These are phyloP conservation scores for Cataglyphis cursor DNA, from an alignment of 2,888 invertebrate genomes.

Conservation along the genomic window DNA sequence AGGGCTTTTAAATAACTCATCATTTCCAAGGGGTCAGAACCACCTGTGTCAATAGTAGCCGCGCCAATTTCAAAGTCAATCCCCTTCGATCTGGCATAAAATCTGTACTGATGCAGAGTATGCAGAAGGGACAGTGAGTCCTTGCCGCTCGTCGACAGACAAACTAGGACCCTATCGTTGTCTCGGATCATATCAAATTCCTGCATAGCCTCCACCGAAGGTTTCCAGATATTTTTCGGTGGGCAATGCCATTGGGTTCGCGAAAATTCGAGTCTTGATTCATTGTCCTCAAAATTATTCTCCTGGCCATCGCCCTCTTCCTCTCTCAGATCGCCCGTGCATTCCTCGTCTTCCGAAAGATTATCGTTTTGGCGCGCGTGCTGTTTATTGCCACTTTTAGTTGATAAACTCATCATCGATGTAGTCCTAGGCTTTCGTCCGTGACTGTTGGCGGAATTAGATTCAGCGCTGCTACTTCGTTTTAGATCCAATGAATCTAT, in stretches of 20 bases:
- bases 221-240: slow-evolving; percentile 94
- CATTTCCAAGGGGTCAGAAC: slow-evolving; percentile 89
- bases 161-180: slow-evolving; percentile 94
- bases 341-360: slow-evolving; percentile 83
- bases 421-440: slow-evolving; percentile 74
- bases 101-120: slow-evolving; percentile 94
- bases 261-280: slow-evolving; percentile 86
- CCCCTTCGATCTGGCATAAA: slow-evolving; percentile 91
- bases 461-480: slow-evolving; percentile 85
- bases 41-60: slow-evolving; percentile 91
- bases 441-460: slow-evolving; percentile 78
- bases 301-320: slow-evolving; percentile 74
- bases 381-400: slow-evolving; percentile 68
- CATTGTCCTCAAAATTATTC: slow-evolving; percentile 51
- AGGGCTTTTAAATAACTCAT: slow-evolving; percentile 88
- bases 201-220: slow-evolving; percentile 93
- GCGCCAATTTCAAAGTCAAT: slow-evolving; percentile 92
- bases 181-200: slow-evolving; percentile 95
- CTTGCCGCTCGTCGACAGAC: slow-evolving; percentile 93
- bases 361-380: slow-evolving; percentile 79
- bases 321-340: slow-evolving; percentile 68
- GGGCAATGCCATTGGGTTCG: slow-evolving; percentile 91
- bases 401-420: slow-evolving; percentile 62
- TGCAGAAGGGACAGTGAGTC: slow-evolving; percentile 95
- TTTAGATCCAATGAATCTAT: slow-evolving; percentile 79